phyloP scores from a whole-genome alignment of 1,140 invertebrate species.

The Calliopsis andreniformis region DNA sequence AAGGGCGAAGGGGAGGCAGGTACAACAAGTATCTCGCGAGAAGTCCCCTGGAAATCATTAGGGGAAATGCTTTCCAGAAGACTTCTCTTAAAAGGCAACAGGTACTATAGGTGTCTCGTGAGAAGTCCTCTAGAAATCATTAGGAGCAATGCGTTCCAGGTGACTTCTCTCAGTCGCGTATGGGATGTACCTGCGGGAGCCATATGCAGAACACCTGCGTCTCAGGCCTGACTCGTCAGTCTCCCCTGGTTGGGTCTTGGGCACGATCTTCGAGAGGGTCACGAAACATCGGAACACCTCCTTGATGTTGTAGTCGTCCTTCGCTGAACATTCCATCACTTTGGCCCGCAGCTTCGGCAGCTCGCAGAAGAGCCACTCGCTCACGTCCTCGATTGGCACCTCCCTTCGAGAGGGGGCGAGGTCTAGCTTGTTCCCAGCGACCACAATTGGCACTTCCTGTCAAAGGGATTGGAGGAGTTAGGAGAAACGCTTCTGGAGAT shows the following conservation, averaged over 20 bases:
- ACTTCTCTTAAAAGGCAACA: too few relatives aligned
- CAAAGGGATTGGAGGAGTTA: neutral
- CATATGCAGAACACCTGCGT: slow-evolving; percentile 88
- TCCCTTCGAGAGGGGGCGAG: slow-evolving; percentile 85
- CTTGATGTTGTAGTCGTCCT: slow-evolving; percentile 89
- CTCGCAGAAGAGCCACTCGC: slow-evolving; percentile 90
- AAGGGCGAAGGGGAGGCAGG: too few relatives aligned
- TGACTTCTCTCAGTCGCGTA: too few relatives aligned
- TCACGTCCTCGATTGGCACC: slow-evolving; percentile 88
- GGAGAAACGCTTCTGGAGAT: neutral
- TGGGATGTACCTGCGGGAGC: slow-evolving; percentile 80
- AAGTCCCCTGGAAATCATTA: too few relatives aligned
- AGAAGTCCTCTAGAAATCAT: too few relatives aligned
- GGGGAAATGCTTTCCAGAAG: too few relatives aligned
- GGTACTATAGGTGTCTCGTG: too few relatives aligned
- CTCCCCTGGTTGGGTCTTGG: slow-evolving; percentile 82
- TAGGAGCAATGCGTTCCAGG: too few relatives aligned
- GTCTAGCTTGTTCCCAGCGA: slow-evolving; percentile 93
- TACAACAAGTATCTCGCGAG: too few relatives aligned
- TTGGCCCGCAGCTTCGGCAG: slow-evolving; percentile 88
- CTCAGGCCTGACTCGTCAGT: slow-evolving; percentile 85
- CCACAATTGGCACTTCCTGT: slow-evolving; percentile 92
- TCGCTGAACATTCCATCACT: slow-evolving; percentile 91
- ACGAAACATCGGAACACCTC: slow-evolving; percentile 89
- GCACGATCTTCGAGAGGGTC: slow-evolving; percentile 86